Conservation (phyloP, 2,113 vertebrate genomes). For the Lampris megalopsis region DNA sequence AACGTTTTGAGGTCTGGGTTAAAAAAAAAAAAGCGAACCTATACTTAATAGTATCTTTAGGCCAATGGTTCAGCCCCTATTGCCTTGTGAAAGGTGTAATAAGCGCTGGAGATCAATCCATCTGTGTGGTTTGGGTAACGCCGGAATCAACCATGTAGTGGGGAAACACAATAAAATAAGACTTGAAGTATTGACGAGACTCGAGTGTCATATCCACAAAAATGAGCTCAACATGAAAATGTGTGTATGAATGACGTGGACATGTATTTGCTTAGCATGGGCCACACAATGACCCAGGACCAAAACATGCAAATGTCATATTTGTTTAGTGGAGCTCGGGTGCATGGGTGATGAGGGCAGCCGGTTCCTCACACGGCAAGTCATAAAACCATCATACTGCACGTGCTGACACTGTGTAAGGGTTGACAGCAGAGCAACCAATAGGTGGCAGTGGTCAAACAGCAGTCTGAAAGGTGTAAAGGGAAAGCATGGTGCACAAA, state of each 20-base stretch:
- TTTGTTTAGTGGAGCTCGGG: constrained; percentile 49
- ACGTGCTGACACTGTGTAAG: not conserved
- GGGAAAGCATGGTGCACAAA: not conserved
- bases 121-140: not conserved
- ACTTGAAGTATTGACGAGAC: not conserved
- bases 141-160: not conserved
- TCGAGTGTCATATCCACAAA: not conserved
- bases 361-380: constrained; percentile 8
- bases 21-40: too few relatives aligned
- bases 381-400: constrained; percentile 33
- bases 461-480: not conserved
- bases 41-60: too few relatives aligned
- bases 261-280: not conserved
- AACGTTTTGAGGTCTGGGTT: too few relatives aligned
- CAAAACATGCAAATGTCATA: constrained; percentile 57
- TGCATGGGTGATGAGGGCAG: constrained; percentile 4
- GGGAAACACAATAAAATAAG: not conserved
- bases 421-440: constrained; percentile 32
- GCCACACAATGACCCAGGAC: constrained; percentile 1
- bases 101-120: not conserved
- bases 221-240: not conserved
- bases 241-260: not conserved
- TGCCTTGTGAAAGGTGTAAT: too few relatives aligned
- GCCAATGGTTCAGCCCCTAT: too few relatives aligned
- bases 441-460: constrained; percentile 67